Conservation (phyloP, 2,888 invertebrate species). For the Lomographa bimaculata region DNA sequence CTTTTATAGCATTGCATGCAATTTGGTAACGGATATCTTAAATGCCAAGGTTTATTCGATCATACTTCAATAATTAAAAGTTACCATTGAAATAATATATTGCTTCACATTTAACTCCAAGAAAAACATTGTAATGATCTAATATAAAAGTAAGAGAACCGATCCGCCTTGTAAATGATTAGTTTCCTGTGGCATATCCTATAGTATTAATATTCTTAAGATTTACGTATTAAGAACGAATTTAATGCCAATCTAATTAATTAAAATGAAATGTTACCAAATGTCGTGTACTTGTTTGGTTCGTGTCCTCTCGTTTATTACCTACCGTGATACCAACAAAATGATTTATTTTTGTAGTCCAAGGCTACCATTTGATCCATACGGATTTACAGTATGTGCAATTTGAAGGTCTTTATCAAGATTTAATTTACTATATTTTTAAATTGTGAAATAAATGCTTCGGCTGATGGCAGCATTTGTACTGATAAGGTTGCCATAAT, state of each 20-base stretch:
- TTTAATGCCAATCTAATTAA: neutral
- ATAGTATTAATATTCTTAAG: conserved; percentile 7
- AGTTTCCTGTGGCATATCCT: conserved; percentile 15
- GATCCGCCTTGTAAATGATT: conserved; percentile 14
- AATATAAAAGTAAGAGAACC: neutral
- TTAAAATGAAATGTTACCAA: too few species aligned
- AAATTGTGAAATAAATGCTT: too few species aligned
- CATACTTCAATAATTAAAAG: conserved; percentile 18
- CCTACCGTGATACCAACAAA: neutral
- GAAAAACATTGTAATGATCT: conserved; percentile 5
- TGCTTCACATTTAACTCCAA: conserved; percentile 9
- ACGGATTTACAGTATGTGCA: conserved; percentile 12
- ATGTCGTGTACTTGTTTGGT: neutral
- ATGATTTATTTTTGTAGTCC: conserved; percentile 15
- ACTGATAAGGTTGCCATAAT: too few species aligned
- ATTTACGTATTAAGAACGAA: conserved; percentile 1
- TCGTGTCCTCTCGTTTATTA: conserved; percentile 5
- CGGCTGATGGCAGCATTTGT: too few species aligned
- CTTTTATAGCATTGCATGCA: conserved; percentile 43
- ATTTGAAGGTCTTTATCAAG: neutral
- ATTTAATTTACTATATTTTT: too few species aligned
- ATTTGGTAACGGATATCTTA: conserved; percentile 53
- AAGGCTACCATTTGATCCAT: conserved; percentile 26
- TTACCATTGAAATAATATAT: conserved; percentile 24
- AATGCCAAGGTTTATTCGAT: conserved; percentile 63